Conservation (phyloP, 2,888 invertebrate species). For the Argyresthia goedartella region DNA sequence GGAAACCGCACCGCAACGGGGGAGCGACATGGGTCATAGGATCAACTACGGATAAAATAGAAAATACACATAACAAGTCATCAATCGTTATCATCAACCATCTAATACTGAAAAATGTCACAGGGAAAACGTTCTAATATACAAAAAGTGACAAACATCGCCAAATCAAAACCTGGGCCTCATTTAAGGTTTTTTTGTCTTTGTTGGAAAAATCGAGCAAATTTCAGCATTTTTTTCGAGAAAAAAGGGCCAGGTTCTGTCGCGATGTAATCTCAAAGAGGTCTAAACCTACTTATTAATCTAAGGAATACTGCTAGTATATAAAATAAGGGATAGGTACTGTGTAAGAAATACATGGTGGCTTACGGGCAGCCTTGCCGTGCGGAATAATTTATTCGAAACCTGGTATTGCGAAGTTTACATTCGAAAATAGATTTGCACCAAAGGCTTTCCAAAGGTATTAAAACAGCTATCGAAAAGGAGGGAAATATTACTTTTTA, state of each 20-base stretch:
- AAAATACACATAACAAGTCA: slow-evolving; percentile 17
- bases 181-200: no score
- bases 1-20: no score
- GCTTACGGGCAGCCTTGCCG: slow-evolving; percentile 46
- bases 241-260: no score
- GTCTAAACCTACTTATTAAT: slow-evolving; percentile 55
- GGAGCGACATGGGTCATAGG: no score
- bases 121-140: slow-evolving; percentile 56
- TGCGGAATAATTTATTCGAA: slow-evolving; percentile 21
- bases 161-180: no score
- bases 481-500: no score
- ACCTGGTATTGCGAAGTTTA: not conserved
- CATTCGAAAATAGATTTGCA: no score
- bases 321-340: slow-evolving; percentile 38
- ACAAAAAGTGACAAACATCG: slow-evolving; percentile 47
- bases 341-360: slow-evolving; percentile 52
- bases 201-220: no score
- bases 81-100: slow-evolving; percentile 51
- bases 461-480: no score
- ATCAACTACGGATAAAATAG: not conserved
- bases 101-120: slow-evolving; percentile 56
- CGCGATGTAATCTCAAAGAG: slow-evolving; percentile 55
- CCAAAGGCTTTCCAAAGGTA: no score
- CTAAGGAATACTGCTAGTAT: slow-evolving; percentile 62
- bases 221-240: no score